Base-by-base conservation (phyloP, 2,888 invertebrate genomes). In the Plebejus melissa region DNA sequence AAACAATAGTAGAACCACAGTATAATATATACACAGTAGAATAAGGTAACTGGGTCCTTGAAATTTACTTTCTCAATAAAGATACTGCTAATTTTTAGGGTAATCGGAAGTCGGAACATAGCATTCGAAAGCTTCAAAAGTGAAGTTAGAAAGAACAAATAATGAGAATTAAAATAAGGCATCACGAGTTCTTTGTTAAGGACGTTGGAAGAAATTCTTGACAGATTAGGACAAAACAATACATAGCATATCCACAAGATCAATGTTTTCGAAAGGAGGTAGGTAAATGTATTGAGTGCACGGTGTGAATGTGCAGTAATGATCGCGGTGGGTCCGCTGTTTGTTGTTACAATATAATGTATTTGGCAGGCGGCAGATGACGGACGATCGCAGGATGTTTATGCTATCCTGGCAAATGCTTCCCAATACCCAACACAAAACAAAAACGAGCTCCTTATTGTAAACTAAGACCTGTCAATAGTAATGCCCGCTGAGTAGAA, bases 261-360 rank as follows among this genome's bases (percentile, higher is more conserved):
- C 3, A 46, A 9, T 11, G 9, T 46, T 46, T 46, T 46, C 9
- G 46, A 46, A 54, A 16, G 54, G 50, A 50, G 1, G 50, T 16
- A 16, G 22, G 22, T 22, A 32, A 16, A 54, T 54, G 16, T 16
- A 54, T 54, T 28, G 32, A 13, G 13, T 5, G 4, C 1, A 32
- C 65, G 16, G 32, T 16, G 36, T 65, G 28, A 32, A 32, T 65
- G 16, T 54, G 46, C 71, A 50, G 71, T 71, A 54, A 72, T 72
- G 28, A 54, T 54, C 54, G 50, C 50, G 79, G 81, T 82, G 80
- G 80, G 82, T 54, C 77, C 77, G 76, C 69, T 80, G 85, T 85
- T 85, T 85, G 79, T 85, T 85, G 81, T 83, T 83, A 80, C 83
- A 81, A 81, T 81, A 80, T 81, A 82, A 81, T 80, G 82, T 82